A percentile compares a stretch with the other conserved stretches of the same genome.
phyloP scores from a whole-genome alignment of 2,797 vertebrate genomes.

The Chromis chromis region DNA sequence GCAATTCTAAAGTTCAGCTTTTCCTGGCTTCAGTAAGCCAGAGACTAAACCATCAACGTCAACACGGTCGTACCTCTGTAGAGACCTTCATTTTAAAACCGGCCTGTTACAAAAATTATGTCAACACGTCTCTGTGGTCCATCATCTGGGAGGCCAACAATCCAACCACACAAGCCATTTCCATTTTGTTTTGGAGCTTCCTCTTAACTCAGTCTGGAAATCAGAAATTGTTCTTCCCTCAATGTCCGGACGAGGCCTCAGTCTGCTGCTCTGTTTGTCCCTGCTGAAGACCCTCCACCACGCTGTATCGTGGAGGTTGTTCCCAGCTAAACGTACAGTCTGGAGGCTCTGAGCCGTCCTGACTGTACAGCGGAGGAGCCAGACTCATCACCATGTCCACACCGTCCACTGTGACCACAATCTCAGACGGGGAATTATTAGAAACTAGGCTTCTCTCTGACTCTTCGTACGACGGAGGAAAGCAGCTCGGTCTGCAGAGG shows the following conservation, averaged over 20 bases:
- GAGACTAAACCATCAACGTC: background rate
- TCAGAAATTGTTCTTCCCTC: constrained; percentile 5
- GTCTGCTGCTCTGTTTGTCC: constrained; percentile 19
- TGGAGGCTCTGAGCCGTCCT: constrained; percentile 60
- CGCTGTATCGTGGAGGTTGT: constrained; percentile 83
- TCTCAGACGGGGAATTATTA: background rate
- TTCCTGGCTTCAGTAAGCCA: background rate
- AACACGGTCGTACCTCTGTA: background rate
- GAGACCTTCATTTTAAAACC: background rate
- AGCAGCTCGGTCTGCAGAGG: constrained; percentile 83
- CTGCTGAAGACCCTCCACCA: constrained; percentile 24
- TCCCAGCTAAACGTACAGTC: constrained; percentile 78
- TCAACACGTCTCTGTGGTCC: background rate
- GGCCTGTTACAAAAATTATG: background rate
- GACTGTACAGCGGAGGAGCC: constrained; percentile 85
- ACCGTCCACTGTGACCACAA: constrained; percentile 22
- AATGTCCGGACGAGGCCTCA: background rate
- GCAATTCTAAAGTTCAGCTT: background rate
- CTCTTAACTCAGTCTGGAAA: constrained; percentile 6
- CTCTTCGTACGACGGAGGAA: constrained; percentile 88
- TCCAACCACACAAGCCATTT: constrained; percentile 1
- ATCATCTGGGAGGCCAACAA: constrained; percentile 1
- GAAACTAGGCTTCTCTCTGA: constrained; percentile 66
- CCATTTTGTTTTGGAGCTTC: constrained; percentile 11
- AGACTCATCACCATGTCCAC: constrained; percentile 39